Percentiles rank a stretch among this genome's conserved stretches.
These are phyloP conservation scores for Phyllostomus hastatus DNA, from an alignment of 2,113 vertebrate species.

Conservation along the genomic window DNA sequence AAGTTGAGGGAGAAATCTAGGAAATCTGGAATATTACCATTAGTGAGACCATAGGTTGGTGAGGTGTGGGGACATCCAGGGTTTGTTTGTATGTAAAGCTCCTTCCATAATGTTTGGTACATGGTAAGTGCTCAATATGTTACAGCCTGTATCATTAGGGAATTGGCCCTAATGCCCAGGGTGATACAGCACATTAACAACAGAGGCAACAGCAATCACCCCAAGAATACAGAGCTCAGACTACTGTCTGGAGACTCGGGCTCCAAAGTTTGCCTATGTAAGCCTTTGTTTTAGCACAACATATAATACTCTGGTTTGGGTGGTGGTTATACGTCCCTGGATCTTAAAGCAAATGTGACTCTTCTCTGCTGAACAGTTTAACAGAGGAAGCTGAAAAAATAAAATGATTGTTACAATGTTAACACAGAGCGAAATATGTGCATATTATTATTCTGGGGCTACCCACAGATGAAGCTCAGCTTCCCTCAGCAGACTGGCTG, in stretches of 20 bases:
- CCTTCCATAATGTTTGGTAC: neutral
- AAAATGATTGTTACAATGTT: neutral
- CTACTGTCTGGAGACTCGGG: neutral
- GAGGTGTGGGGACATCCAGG: neutral
- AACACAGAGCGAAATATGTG: neutral
- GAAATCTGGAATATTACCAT: neutral
- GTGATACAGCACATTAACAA: neutral
- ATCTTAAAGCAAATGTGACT: constrained; percentile 13
- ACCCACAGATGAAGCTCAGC: neutral
- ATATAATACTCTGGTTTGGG: neutral
- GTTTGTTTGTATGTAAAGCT: neutral
- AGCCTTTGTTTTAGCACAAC: neutral
- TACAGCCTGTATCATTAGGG: neutral
- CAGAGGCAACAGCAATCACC: neutral
- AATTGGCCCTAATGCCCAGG: neutral
- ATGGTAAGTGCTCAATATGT: neutral
- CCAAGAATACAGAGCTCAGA: neutral
- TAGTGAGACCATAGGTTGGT: neutral
- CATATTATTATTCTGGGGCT: neutral
- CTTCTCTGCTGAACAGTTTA: constrained; percentile 15
- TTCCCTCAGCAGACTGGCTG: neutral
- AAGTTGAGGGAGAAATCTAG: neutral
- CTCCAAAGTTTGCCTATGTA: neutral
- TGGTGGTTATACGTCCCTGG: neutral
- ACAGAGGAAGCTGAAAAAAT: neutral